Conservation (phyloP, 2,113 vertebrate genomes). For the Serinus canaria region DNA sequence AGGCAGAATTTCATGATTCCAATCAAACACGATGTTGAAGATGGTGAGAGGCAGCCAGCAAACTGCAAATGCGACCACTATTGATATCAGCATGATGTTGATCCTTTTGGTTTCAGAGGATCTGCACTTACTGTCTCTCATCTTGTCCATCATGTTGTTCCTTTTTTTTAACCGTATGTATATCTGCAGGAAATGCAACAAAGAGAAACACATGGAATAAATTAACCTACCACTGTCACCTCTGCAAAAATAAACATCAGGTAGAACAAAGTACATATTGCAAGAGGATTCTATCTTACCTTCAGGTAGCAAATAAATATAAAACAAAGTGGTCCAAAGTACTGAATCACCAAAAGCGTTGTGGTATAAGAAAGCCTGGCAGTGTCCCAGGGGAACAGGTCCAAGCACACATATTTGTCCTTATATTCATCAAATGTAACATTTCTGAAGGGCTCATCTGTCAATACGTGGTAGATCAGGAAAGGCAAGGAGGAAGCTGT, state of each 20-base stretch:
- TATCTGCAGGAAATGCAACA: slow-evolving; percentile 74
- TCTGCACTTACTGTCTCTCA: slow-evolving; percentile 84
- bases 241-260: neutral
- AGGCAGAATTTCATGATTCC: slow-evolving; percentile 81
- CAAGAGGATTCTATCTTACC: slow-evolving; percentile 70
- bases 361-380: slow-evolving; percentile 83
- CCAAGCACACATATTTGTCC: slow-evolving; percentile 85
- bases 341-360: slow-evolving; percentile 83
- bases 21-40: slow-evolving; percentile 86
- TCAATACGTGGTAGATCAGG: slow-evolving; percentile 78
- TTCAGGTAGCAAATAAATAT: slow-evolving; percentile 91
- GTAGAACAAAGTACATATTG: neutral
- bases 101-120: slow-evolving; percentile 84
- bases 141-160: slow-evolving; percentile 85
- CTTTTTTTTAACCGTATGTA: slow-evolving; percentile 83
- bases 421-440: slow-evolving; percentile 78
- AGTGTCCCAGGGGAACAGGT: slow-evolving; percentile 80
- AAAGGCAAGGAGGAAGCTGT: slow-evolving; percentile 82
- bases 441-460: slow-evolving; percentile 82
- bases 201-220: neutral
- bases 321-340: slow-evolving; percentile 84
- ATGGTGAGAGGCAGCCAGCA: slow-evolving; percentile 89
- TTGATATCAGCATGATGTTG: slow-evolving; percentile 86
- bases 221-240: neutral
- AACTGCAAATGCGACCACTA: slow-evolving; percentile 85